phyloP scores from a whole-genome alignment of 1,140 invertebrate genomes.

The Sycophila sp. region DNA sequence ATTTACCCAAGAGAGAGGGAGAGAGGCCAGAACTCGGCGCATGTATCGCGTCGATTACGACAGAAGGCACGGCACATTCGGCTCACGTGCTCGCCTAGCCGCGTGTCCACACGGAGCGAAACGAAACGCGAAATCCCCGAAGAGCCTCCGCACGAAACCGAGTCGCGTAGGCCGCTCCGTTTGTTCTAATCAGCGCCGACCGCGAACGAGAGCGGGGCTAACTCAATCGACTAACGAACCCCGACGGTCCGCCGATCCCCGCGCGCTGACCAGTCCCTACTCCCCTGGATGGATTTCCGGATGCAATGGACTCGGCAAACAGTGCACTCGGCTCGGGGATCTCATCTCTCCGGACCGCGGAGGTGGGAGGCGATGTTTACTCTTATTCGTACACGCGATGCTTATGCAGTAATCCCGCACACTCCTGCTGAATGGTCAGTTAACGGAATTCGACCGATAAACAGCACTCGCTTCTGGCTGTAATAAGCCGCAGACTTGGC shows the following conservation, averaged over 20 bases:
- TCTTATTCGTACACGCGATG: not conserved
- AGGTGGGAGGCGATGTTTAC: not conserved
- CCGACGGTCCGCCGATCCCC: constrained; percentile 24
- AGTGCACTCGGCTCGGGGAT: not conserved
- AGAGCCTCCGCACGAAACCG: constrained; percentile 53
- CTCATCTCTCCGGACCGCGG: not conserved
- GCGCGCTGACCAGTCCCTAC: constrained; percentile 55
- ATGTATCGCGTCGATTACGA: constrained; percentile 18
- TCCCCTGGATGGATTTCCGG: too few species aligned
- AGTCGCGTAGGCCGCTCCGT: constrained; percentile 61
- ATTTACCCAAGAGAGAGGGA: too few species aligned
- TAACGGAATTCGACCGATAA: not conserved
- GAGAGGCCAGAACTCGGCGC: constrained; percentile 5
- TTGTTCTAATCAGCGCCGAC: constrained; percentile 67
- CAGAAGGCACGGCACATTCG: not conserved
- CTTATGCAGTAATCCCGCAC: not conserved
- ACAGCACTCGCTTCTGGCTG: too few species aligned
- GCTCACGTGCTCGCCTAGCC: not conserved
- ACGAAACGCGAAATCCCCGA: constrained; percentile 3
- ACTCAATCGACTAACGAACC: constrained; percentile 66
- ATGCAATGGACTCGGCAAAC: not conserved
- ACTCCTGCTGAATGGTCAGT: not conserved
- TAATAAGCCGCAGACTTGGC: too few species aligned
- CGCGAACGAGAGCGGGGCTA: constrained; percentile 50
- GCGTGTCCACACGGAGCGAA: not conserved